Conservation (phyloP, 2,888 invertebrate genomes). For the Pseudococcus jackbeardsleyi region DNA sequence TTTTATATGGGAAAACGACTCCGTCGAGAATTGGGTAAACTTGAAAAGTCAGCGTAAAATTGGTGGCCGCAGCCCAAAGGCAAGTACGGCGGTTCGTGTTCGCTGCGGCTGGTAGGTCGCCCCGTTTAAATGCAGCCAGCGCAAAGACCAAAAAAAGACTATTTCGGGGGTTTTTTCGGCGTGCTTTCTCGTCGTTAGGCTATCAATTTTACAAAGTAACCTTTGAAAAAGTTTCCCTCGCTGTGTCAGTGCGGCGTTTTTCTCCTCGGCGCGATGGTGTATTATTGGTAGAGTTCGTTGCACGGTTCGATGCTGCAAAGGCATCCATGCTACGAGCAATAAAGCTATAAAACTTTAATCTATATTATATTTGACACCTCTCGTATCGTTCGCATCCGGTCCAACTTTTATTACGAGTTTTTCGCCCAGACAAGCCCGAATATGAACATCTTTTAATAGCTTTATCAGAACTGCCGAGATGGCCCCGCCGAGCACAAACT, state of each 20-base stretch:
- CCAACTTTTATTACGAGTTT: slow-evolving; percentile 52
- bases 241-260: not conserved
- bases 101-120: not conserved
- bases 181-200: not conserved
- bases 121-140: not conserved
- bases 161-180: not conserved
- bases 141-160: not conserved
- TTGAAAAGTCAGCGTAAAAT: slow-evolving; percentile 60
- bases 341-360: slow-evolving; percentile 64
- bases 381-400: slow-evolving; percentile 46
- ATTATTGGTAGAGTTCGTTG: slow-evolving; percentile 3
- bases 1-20: slow-evolving; percentile 55
- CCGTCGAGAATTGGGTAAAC: slow-evolving; percentile 56
- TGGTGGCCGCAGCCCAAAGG: slow-evolving; percentile 30
- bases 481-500: not conserved
- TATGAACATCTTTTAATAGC: slow-evolving; percentile 35
- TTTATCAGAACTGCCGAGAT: not conserved
- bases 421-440: slow-evolving; percentile 28
- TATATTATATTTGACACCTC: slow-evolving; percentile 62
- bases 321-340: slow-evolving; percentile 4
- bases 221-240: not conserved
- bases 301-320: not conserved
- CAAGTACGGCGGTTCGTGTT: slow-evolving; percentile 4
- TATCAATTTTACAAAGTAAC: slow-evolving; percentile 41
- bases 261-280: not conserved